Evolutionary conservation across 2,797 vertebrate species (phyloP).

Genomic region (Zenarchopterus dispar): DNA sequence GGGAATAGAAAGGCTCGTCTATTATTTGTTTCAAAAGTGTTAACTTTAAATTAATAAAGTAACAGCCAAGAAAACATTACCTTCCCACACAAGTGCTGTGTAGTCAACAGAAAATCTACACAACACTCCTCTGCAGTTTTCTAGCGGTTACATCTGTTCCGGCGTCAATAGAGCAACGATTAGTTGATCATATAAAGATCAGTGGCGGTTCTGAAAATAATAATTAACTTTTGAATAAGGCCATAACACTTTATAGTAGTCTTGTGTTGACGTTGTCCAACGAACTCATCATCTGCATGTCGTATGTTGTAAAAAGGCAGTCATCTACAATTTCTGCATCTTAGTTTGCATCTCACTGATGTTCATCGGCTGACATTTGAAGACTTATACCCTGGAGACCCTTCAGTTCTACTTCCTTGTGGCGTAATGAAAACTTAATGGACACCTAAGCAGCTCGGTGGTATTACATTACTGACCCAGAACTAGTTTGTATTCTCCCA

Average conservation of each 20-base stretch:
- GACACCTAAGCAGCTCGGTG: conserved; percentile 43
- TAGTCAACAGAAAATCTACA: not conserved
- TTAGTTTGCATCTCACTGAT: conserved; percentile 32
- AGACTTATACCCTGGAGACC: conserved; percentile 7
- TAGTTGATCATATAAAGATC: not conserved
- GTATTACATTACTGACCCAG: conserved; percentile 39
- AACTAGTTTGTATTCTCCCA: conserved; percentile 26
- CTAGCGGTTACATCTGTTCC: not conserved
- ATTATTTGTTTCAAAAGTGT: not conserved
- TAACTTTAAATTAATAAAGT: not conserved
- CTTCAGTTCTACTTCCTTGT: conserved; percentile 41
- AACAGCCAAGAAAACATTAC: not conserved
- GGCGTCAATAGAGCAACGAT: not conserved
- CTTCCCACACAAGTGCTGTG: no score
- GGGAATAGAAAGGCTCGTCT: not conserved
- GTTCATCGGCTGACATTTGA: conserved; percentile 42
- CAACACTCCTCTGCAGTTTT: not conserved
- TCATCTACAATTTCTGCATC: conserved; percentile 35
- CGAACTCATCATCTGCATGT: not conserved
- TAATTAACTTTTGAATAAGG: no score
- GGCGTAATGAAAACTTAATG: conserved; percentile 69
- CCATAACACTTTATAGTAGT: no score
- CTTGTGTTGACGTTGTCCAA: no score
- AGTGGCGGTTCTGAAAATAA: no score
- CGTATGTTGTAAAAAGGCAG: conserved; percentile 38